Percentiles rank a stretch among this genome's conserved stretches.
phyloP scores from a whole-genome alignment of 1,140 invertebrate species.

The Hestina assimilis region DNA sequence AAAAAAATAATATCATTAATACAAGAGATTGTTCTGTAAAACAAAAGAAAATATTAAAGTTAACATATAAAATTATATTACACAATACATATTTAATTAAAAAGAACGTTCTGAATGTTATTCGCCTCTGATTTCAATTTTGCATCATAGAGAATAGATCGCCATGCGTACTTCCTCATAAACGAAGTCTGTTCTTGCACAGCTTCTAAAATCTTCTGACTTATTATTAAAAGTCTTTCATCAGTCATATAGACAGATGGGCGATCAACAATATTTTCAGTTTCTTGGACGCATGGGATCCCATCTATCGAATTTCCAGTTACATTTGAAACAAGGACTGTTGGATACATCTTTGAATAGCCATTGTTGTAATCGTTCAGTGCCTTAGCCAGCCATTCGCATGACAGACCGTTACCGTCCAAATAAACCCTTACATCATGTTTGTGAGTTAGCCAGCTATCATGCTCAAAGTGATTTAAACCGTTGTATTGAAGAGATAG shows the following conservation, averaged over 20 bases:
- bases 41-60: too few species aligned
- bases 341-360: conserved; percentile 54
- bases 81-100: too few species aligned
- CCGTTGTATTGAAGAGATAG: conserved; percentile 54
- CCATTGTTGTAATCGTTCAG: conserved; percentile 54
- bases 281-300: conserved; percentile 46
- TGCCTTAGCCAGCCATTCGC: conserved; percentile 52
- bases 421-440: conserved; percentile 48
- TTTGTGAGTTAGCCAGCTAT: conserved; percentile 51
- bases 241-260: conserved; percentile 29
- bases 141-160: conserved; percentile 24
- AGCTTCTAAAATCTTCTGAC: conserved; percentile 59
- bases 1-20: too few species aligned
- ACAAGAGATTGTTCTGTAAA: too few species aligned
- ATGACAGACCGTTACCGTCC: conserved; percentile 56
- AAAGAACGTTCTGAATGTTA: too few species aligned
- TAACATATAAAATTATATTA: too few species aligned
- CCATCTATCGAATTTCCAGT: conserved; percentile 46
- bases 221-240: conserved; percentile 52
- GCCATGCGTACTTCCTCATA: conserved; percentile 39
- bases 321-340: conserved; percentile 24
- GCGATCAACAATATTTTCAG: conserved; percentile 3
- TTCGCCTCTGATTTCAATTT: conserved; percentile 18
- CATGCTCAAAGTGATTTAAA: conserved; percentile 43
- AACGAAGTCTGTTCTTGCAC: conserved; percentile 51